Percentiles rank a stretch among this genome's conserved stretches.
phyloP scores from a whole-genome alignment of 2,113 vertebrate species.

The Dromiciops gliroides region DNA sequence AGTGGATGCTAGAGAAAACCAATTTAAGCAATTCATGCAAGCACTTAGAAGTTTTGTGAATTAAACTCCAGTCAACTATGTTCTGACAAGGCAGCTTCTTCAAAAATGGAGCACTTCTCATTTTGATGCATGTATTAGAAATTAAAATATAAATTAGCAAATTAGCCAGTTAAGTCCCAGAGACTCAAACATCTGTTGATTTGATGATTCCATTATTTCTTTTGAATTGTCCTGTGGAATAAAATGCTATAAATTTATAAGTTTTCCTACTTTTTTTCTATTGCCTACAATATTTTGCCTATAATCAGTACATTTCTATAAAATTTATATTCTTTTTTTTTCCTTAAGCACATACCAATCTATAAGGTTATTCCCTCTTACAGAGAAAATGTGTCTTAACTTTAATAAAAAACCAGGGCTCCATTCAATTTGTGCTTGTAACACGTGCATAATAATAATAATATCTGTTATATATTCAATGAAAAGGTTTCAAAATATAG shows the following conservation, averaged over 20 bases:
- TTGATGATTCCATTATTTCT: conserved; percentile 59
- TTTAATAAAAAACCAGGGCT: neutral
- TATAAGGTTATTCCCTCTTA: neutral
- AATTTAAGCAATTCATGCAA: conserved; percentile 80
- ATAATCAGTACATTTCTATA: conserved; percentile 33
- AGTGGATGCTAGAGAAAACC: conserved; percentile 74
- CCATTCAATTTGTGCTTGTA: neutral
- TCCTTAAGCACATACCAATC: neutral
- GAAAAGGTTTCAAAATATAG: neutral
- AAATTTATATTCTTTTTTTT: conserved; percentile 9
- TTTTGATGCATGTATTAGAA: conserved; percentile 22
- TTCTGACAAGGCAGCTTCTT: conserved; percentile 62
- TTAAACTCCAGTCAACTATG: conserved; percentile 76
- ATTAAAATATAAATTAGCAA: conserved; percentile 61
- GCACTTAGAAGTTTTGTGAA: conserved; percentile 76
- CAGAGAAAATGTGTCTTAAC: neutral
- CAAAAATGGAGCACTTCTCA: conserved; percentile 15
- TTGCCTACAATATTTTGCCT: conserved; percentile 4
- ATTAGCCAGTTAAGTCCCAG: conserved; percentile 59
- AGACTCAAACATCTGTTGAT: conserved; percentile 48
- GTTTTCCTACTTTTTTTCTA: neutral
- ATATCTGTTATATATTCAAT: neutral
- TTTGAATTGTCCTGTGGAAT: conserved; percentile 39
- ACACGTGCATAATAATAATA: neutral
- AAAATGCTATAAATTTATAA: conserved; percentile 49